phyloP scores from a whole-genome alignment of 1,140 invertebrate species.

The Olivierus martensii region DNA sequence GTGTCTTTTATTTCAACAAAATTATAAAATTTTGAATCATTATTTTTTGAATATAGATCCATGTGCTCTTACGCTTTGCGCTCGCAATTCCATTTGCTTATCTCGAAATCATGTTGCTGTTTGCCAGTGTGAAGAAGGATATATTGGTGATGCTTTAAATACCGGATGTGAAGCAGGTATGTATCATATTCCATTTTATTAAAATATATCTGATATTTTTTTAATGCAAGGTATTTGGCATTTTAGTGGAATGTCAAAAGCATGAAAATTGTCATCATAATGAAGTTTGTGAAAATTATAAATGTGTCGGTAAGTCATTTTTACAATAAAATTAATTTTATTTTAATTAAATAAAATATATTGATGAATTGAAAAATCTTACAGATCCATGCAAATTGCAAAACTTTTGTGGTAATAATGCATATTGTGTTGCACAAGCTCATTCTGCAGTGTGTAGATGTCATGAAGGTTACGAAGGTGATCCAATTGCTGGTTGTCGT shows the following conservation, averaged over 20 bases:
- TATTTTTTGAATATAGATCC: too few relatives aligned
- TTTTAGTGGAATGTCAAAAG: conserved; percentile 18
- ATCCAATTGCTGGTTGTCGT: conserved; percentile 50
- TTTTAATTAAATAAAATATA: neutral
- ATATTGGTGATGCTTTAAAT: conserved; percentile 55
- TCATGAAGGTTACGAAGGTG: conserved; percentile 69
- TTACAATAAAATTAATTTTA: neutral
- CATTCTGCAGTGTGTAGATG: conserved; percentile 50
- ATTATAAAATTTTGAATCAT: too few relatives aligned
- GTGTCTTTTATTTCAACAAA: too few relatives aligned
- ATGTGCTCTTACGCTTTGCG: conserved; percentile 45
- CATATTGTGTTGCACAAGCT: conserved; percentile 12
- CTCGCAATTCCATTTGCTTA: conserved; percentile 60
- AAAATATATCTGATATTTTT: neutral
- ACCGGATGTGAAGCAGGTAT: conserved; percentile 31
- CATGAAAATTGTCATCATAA: conserved; percentile 18
- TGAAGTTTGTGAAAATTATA: conserved; percentile 22
- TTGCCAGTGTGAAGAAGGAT: conserved; percentile 61
- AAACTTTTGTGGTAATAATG: conserved; percentile 13
- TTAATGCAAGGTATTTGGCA: neutral
- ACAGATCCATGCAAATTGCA: conserved; percentile 18
- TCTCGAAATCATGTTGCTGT: conserved; percentile 50
- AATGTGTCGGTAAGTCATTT: conserved; percentile 18
- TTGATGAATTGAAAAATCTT: neutral
- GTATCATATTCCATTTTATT: conserved; percentile 27